Base-by-base conservation (phyloP, 37 sponge, comb jelly and placozoan genomes). In the Dysidea cf. avara region DNA sequence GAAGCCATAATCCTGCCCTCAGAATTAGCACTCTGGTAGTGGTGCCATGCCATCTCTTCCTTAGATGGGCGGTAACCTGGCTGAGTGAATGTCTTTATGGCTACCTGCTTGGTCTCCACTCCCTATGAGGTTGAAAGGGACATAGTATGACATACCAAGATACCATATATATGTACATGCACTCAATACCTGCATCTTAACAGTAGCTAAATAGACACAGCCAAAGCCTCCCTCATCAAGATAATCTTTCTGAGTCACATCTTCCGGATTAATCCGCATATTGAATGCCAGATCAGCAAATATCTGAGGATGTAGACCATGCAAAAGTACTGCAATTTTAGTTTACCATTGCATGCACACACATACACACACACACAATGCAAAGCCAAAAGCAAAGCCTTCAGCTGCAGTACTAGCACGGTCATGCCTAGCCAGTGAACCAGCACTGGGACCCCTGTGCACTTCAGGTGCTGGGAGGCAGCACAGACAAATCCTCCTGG, bases 171-270 rank as follows among this genome's bases (percentile, higher is more conserved):
- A 32, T 12, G 11, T 7, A n/a, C n/a, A n/a, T n/a, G n/a, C n/a
- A n/a, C n/a, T n/a, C n/a, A n/a, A n/a, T n/a, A n/a, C 81, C 66
- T 53, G 9, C 6, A 16, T 39, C n/a, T 35, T 62, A 25, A 88
- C 64, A 43, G 47, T 39, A 5, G 76, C 86, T 13, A 43, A 53
- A 53, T 65, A 83, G 37, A 91, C 89, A 36, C 69, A 66, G 0
- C 88, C 92, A 74, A 82, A 91, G n/a, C 87, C 92, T 48, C 92
- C 92, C 31, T 79, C 74, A 57, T 89, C 92, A 33, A 91, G 68
- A 9, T 14, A 18, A 63, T 82, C 52, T 33, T 25, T 48, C 18
- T 58, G 53, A 49, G 48, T 66, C 55, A 90, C 61, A 2, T 35
- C 35, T 7, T 26, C 26, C 16, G 63, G 75, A 32, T 77, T 39